Percentiles rank a stretch among this genome's conserved stretches.
These are phyloP conservation scores for Agrochola macilenta DNA, from an alignment of 2,888 invertebrate genomes.

Conservation along the genomic window DNA sequence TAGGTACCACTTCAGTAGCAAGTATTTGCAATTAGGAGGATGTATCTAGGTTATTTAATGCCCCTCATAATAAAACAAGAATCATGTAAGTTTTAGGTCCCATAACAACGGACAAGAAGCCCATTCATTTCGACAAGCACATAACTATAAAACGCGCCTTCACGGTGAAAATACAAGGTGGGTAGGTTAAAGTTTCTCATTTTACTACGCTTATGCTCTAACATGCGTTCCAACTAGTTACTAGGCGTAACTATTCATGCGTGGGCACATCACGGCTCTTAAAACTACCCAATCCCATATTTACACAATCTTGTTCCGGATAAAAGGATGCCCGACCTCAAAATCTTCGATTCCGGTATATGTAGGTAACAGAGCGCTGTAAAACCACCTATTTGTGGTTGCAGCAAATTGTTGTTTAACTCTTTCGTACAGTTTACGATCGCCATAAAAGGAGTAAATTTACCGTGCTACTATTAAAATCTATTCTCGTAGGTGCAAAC, in stretches of 20 bases:
- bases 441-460: constrained; percentile 82
- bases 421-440: constrained; percentile 83
- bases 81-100: constrained; percentile 16
- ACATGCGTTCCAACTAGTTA: constrained; percentile 14
- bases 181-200: constrained; percentile 42
- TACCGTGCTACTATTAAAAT: constrained; percentile 78
- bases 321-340: constrained; percentile 42
- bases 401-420: constrained; percentile 82
- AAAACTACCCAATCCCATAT: constrained; percentile 36
- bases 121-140: constrained; percentile 22
- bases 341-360: constrained; percentile 42
- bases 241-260: constrained; percentile 19
- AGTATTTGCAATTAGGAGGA: constrained; percentile 1
- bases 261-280: constrained; percentile 25
- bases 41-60: constrained; percentile 10
- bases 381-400: constrained; percentile 80
- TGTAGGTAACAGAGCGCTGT: constrained; percentile 49
- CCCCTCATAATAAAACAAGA: constrained; percentile 23
- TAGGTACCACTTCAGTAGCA: neutral
- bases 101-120: constrained; percentile 31
- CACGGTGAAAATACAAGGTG: constrained; percentile 43
- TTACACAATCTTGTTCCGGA: constrained; percentile 34
- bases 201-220: constrained; percentile 35
- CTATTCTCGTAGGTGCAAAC: constrained; percentile 76
- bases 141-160: constrained; percentile 47